Conservation (phyloP, 2,113 vertebrate species). For the Gallinago media region DNA sequence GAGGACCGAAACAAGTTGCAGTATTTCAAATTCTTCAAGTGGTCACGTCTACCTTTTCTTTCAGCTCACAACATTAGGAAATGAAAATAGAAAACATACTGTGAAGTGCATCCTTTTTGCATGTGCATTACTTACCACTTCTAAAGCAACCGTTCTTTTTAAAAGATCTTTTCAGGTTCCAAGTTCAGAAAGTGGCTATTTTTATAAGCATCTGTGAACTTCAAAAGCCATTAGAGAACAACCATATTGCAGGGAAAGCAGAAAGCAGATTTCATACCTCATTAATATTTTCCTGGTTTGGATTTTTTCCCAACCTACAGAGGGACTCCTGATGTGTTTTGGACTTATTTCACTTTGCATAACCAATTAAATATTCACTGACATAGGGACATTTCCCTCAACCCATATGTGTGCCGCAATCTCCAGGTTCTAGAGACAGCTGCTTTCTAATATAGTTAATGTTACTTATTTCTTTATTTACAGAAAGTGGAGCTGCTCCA, state of each 20-base stretch:
- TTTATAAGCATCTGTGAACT: neutral
- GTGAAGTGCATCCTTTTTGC: neutral
- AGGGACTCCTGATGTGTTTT: neutral
- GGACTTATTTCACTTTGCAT: neutral
- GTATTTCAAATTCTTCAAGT: neutral
- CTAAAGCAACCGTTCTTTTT: neutral
- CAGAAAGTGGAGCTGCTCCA: neutral
- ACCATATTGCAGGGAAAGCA: neutral
- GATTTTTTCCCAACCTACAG: neutral
- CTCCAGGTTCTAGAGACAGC: neutral
- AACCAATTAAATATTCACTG: conserved; percentile 4
- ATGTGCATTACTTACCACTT: neutral
- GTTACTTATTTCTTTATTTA: neutral
- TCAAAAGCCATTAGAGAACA: neutral
- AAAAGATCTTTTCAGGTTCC: neutral
- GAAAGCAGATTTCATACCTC: conserved; percentile 1
- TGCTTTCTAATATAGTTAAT: neutral
- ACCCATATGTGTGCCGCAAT: neutral
- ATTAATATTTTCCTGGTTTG: conserved; percentile 19
- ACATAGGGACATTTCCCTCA: neutral
- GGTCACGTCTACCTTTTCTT: neutral
- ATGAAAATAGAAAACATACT: neutral
- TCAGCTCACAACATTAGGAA: neutral
- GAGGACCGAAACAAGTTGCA: neutral
- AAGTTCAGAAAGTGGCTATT: neutral